A percentile compares a stretch with the other conserved stretches of the same genome.
Evolutionary conservation across 2,888 invertebrate species (phyloP).

Genomic region (Lepetodrilus schrolli): DNA sequence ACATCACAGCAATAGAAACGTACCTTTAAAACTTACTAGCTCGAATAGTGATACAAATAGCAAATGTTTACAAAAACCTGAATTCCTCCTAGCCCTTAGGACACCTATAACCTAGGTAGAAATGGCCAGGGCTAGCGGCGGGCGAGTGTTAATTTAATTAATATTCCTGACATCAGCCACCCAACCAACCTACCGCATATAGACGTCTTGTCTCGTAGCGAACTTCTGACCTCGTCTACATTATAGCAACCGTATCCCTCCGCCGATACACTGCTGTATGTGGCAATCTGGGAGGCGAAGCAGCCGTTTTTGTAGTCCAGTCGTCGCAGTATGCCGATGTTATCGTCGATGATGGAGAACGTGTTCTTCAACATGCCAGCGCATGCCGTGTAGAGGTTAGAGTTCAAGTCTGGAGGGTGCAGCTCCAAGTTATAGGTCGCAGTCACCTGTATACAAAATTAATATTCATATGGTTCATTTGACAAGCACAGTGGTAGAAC

Average conservation of each 20-base stretch:
- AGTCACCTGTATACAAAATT: slow-evolving; percentile 25
- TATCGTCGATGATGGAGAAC: slow-evolving; percentile 15
- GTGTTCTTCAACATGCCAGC: slow-evolving; percentile 30
- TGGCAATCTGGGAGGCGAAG: neutral
- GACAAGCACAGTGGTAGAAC: too few relatives aligned
- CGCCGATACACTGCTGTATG: neutral
- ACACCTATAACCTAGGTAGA: too few relatives aligned
- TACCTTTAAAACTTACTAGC: too few relatives aligned
- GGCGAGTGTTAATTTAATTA: too few relatives aligned
- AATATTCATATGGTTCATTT: too few relatives aligned
- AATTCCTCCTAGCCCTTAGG: too few relatives aligned
- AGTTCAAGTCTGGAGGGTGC: slow-evolving; percentile 23
- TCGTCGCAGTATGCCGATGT: neutral
- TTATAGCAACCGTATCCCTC: slow-evolving; percentile 36
- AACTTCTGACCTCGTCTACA: slow-evolving; percentile 30
- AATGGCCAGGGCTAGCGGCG: too few relatives aligned
- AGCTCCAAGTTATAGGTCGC: slow-evolving; percentile 39
- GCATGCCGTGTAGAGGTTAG: slow-evolving; percentile 31
- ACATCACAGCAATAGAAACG: too few relatives aligned
- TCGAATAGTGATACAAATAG: too few relatives aligned
- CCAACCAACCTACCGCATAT: slow-evolving; percentile 37
- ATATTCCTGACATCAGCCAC: neutral
- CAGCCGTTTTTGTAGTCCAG: slow-evolving; percentile 23
- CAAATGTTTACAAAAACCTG: too few relatives aligned
- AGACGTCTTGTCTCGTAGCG: neutral